A percentile compares a stretch with the other conserved stretches of the same genome.
These are phyloP conservation scores for Amiota minor DNA, from an alignment of 2,888 invertebrate species.

Conservation along the genomic window DNA sequence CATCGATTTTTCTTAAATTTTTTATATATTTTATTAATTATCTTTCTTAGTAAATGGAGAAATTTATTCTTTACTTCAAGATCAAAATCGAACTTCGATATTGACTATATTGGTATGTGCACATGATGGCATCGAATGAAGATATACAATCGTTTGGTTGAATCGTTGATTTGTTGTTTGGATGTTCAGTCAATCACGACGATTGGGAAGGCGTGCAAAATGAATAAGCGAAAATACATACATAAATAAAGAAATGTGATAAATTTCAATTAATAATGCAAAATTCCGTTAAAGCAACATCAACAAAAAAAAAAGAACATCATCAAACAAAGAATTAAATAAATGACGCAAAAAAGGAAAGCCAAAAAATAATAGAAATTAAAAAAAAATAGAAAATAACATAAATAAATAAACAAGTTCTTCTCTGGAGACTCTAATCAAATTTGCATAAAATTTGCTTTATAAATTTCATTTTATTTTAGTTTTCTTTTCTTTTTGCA, in stretches of 20 bases:
- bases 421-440: not conserved
- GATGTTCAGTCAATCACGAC: not conserved
- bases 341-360: conserved; percentile 1
- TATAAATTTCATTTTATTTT: not conserved
- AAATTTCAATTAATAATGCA: conserved; percentile 54
- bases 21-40: not conserved
- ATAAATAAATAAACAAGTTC: conserved; percentile 1
- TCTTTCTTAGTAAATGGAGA: not conserved
- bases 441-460: not conserved
- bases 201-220: not conserved
- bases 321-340: conserved; percentile 18
- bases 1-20: not conserved
- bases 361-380: conserved; percentile 6
- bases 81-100: conserved; percentile 13
- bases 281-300: conserved; percentile 39
- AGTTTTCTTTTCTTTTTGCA: conserved; percentile 4
- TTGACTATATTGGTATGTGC: not conserved
- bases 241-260: conserved; percentile 30
- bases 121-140: not conserved
- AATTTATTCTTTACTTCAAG: conserved; percentile 13
- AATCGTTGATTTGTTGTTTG: no score
- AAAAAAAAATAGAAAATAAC: not conserved
- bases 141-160: no score
- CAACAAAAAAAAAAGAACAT: conserved; percentile 17
- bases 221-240: not conserved